Percentiles rank a stretch among this genome's conserved stretches.
Evolutionary conservation across 2,888 invertebrate genomes (phyloP).

Genomic region (Linhomoeus sp.): DNA sequence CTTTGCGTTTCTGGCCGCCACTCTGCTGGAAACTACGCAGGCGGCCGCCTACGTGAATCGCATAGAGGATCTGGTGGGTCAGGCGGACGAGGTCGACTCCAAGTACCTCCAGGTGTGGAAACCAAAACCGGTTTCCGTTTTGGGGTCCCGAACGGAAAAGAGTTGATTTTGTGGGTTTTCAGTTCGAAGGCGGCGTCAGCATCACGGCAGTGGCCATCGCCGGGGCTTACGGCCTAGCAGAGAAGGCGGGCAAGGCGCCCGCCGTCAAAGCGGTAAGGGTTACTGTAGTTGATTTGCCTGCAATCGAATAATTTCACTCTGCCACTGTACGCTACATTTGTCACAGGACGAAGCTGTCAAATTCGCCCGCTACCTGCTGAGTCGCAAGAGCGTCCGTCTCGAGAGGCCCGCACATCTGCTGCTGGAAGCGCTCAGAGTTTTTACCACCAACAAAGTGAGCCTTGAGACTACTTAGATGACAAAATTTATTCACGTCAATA

Average conservation of each 20-base stretch:
- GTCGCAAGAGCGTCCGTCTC: constrained; percentile 59
- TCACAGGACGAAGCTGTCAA: constrained; percentile 56
- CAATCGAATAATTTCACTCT: too few relatives aligned
- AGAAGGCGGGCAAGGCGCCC: constrained; percentile 43
- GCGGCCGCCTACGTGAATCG: constrained; percentile 10
- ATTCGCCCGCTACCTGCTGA: constrained; percentile 64
- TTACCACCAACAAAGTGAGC: constrained; percentile 49
- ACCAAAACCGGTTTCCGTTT: constrained; percentile 3
- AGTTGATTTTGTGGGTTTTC: neutral
- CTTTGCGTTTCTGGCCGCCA: constrained; percentile 59
- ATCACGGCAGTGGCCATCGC: constrained; percentile 40
- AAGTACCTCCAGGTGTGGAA: constrained; percentile 43
- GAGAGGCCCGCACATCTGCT: constrained; percentile 60
- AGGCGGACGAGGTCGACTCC: constrained; percentile 87
- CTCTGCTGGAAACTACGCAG: constrained; percentile 42
- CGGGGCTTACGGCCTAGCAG: constrained; percentile 43
- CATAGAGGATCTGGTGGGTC: constrained; percentile 64
- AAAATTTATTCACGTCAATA: too few relatives aligned
- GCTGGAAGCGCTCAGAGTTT: constrained; percentile 50
- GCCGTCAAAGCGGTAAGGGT: constrained; percentile 40
- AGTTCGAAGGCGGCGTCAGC: constrained; percentile 11
- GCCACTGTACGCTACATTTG: too few relatives aligned
- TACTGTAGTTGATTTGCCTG: too few relatives aligned
- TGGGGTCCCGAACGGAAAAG: neutral
- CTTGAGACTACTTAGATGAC: too few relatives aligned